Base-by-base conservation (phyloP, 1,140 invertebrate species). In the Trachymyrmex cornetzi region DNA sequence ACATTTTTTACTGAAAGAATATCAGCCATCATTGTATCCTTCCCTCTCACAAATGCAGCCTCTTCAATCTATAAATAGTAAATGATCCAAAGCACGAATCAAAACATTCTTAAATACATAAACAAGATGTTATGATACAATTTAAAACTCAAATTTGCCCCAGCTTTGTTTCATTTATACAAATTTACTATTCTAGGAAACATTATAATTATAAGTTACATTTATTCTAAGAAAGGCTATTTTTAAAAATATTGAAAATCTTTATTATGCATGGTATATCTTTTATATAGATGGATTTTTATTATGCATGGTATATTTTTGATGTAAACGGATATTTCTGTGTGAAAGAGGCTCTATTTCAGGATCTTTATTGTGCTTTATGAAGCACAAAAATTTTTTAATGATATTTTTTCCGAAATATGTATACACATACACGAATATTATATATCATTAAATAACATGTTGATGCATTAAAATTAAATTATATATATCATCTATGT, bases 11-110 rank as follows among this genome's bases (percentile, higher is more conserved):
- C 48, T 57, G 48, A 61, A 74, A 85, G 86, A 90, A 86, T 91
- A 79, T 59, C 77, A 88, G 67, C 81, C 69, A 86, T 91, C 82
- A 88, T 77, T 91, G 90, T 85, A 90, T 81, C 59, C 38, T 80
- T 22, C 6, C 48, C 6, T 57, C 67, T 79, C 5, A 2, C n/a
- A 48, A 66, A 34, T 61, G 3, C 27, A 19, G 7, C 7, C 11
- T 19, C 34, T 75, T 61, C 12, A 59, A 38, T 75, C 34, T 75
- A 61, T 75, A 44, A 75, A 59, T 75, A 75, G n/a, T 59, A 59
- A 75, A 75, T 11, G 30, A 59, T 59, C 7, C n/a, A 75, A 61
- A 69, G 22, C 38, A 27, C 3, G 34, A 24, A 75, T 44, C 1
- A 12, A 75, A 75, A 75, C n/a, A 14, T 48, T 69, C 44, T 69